Base-by-base conservation (phyloP, 2,113 vertebrate genomes). In the Channa maculata region DNA sequence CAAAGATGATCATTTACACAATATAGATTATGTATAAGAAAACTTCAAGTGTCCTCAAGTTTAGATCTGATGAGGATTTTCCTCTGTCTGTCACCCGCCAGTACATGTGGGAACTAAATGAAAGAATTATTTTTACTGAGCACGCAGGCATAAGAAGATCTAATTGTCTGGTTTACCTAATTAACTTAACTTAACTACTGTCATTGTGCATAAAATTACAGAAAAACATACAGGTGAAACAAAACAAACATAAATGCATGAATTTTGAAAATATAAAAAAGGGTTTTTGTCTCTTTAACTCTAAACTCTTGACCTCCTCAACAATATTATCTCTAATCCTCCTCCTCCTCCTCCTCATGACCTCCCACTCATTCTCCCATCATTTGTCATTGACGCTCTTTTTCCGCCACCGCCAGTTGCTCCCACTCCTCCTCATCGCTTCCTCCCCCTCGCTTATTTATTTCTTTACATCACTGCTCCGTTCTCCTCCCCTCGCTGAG, bases 381-480 rank as follows among this genome's bases (percentile, higher is more conserved):
- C 71, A 64, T 71, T 78, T 83, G 64, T 81, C 75, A 76, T 75
- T 73, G 62, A 54, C 67, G 63, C 66, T 67, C 83, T 79, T 81
- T 80, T 61, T 81, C 75, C 54, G 72, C 37, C 59, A 55, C 14
- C 38, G 67, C 61, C 64, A 38, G 8, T 61, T 65, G 3, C 65
- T 75, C 66, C 54, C 61, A 1, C 65, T 45, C 41, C 33, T 41
- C 63, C 37, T 44, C 52, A 11, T n/a, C 50, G 60, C 54, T 50
- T 14, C 6, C 43, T 51, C 34, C 43, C 38, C 38, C 49, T 10
- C 41, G 49, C 65, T 57, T 71, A 70, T 80, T 51, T 67, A 61
- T 69, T 72, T 52, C 36, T 7, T 8, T 44, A 69, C 61, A 48
- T 78, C 61, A 49, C 58, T 58, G 43, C 33, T 15, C 38, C 54